Conservation (phyloP, 2,797 vertebrate genomes). For the Tinamus major region DNA sequence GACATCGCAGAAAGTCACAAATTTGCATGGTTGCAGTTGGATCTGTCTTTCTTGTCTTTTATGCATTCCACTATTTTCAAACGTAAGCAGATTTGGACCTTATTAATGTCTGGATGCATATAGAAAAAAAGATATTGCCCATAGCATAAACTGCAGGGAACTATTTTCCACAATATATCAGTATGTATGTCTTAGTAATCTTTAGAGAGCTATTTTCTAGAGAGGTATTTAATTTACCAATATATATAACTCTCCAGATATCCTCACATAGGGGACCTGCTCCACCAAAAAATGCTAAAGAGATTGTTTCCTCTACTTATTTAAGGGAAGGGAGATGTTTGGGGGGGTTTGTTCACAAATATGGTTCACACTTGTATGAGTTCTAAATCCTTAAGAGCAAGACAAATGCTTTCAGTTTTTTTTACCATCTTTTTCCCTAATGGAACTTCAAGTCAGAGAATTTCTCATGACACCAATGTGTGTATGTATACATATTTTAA, state of each 20-base stretch:
- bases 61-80: not conserved
- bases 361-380: rapidly evolving
- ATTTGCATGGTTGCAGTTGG: not conserved
- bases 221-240: conserved; percentile 1
- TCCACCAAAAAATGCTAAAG: not conserved
- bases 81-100: conserved; percentile 4
- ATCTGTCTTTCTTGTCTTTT: not conserved
- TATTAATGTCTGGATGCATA: not conserved
- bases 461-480: not conserved
- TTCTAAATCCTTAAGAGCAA: not conserved
- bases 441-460: not conserved
- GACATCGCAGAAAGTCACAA: not conserved
- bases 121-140: not conserved
- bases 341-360: not conserved
- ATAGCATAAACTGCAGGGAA: not conserved
- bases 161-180: not conserved
- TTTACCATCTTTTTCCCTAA: not conserved
- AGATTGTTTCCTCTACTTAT: not conserved
- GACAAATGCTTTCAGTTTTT: rapidly evolving
- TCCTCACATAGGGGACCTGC: not conserved
- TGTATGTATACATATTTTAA: not conserved
- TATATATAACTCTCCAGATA: not conserved
- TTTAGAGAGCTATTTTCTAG: not conserved
- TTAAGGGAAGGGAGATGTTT: not conserved
- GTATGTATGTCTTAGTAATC: not conserved